These are phyloP conservation scores for Chionoecetes opilio DNA, from an alignment of 1,140 invertebrate species.

Conservation along the genomic window DNA sequence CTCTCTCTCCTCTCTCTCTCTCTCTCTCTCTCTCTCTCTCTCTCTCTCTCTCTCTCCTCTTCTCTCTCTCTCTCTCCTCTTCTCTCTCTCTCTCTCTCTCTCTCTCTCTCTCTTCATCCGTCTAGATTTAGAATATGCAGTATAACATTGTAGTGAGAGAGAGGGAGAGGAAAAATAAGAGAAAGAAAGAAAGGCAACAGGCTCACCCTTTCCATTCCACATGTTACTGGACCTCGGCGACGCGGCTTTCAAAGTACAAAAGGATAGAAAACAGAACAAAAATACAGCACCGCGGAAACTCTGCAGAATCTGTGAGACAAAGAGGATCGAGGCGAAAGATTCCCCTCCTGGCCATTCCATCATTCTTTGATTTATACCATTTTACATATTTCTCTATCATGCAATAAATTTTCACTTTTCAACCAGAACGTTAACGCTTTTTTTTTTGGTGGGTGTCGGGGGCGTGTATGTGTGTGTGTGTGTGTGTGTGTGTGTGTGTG, in stretches of 20 bases:
- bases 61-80: too few species aligned
- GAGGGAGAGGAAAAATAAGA: background rate
- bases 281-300: background rate
- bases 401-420: background rate
- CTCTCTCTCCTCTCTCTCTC: background rate
- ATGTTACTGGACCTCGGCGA: background rate
- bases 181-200: background rate
- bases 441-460: too few species aligned
- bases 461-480: too few species aligned
- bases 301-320: background rate
- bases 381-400: background rate
- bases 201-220: background rate
- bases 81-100: constrained; percentile 20
- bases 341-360: background rate
- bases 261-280: background rate
- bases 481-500: too few species aligned
- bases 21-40: too few species aligned
- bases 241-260: background rate
- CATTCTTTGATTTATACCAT: background rate
- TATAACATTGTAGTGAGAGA: background rate
- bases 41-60: too few species aligned
- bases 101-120: background rate
- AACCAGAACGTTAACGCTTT: too few species aligned
- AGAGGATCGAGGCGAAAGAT: background rate
- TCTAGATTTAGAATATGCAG: background rate